Evolutionary conservation across 1,140 invertebrate species (phyloP).

Genomic region (Phthorimaea operculella): DNA sequence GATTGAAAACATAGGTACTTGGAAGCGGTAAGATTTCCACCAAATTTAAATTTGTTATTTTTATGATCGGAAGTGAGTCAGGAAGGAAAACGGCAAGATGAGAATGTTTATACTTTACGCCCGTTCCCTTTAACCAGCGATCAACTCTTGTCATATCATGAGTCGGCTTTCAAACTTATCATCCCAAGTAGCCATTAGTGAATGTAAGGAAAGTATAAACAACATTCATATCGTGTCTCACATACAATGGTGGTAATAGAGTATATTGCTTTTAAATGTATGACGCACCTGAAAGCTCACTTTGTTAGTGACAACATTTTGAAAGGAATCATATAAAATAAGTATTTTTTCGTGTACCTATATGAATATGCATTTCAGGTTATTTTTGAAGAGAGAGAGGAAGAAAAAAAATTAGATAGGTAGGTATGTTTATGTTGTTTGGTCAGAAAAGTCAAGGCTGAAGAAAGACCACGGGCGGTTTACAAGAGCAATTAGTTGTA

Average conservation of each 20-base stretch:
- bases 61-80: not conserved
- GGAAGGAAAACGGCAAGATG: not conserved
- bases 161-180: not conserved
- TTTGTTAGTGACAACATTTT: not conserved
- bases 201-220: conserved; percentile 12
- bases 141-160: not conserved
- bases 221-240: conserved; percentile 10
- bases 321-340: not conserved
- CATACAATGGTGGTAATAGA: not conserved
- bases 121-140: not conserved
- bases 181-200: conserved; percentile 15
- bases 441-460: too few relatives aligned
- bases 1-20: too few relatives aligned
- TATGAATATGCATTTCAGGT: too few relatives aligned
- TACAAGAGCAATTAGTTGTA: too few relatives aligned
- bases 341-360: too few relatives aligned
- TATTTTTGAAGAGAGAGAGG: too few relatives aligned
- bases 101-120: not conserved
- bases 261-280: not conserved
- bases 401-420: too few relatives aligned
- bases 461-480: too few relatives aligned
- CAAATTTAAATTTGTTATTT: too few relatives aligned
- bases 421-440: too few relatives aligned
- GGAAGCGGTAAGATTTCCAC: too few relatives aligned
- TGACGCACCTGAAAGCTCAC: not conserved